Base-by-base conservation (phyloP, 2,797 vertebrate species). In the Protosalanx chinensis region DNA sequence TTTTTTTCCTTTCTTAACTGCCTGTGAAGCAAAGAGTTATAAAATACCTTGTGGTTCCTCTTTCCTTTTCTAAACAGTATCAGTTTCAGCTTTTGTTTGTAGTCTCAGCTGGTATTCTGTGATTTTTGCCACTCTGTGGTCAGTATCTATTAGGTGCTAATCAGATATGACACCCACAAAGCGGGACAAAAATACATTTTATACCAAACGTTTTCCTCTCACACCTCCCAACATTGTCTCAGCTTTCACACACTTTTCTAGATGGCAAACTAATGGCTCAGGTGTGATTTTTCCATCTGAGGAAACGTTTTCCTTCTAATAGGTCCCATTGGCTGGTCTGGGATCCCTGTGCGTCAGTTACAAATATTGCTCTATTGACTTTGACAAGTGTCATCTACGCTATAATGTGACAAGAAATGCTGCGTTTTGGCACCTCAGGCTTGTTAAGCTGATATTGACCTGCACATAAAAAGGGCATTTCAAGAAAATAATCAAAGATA, bases 231-330 rank as follows among this genome's bases (percentile, higher is more conserved):
- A 75, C 67, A 68, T 72, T 80, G 83, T 80, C 74, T 77, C 37
- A 68, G 73, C 67, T 71, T 84, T 79, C 80, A 58, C 78, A 75
- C 67, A 41, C 64, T 59, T 71, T 65, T 49, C 79, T 53, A 72
- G 58, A 75, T 69, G 68, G 76, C 56, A 63, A 70, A 16, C 46
- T 75, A 75, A 66, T 27, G 76, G 68, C 41, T 79, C 81, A 84
- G 85, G 82, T 86, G 82, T 68, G 78, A 81, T 86, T 88, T 84
- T 88, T 74, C 81, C 81, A 73, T 79, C 57, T 71, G 65, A 68
- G 75, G 80, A 80, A 86, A 82, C 68, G 79, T 81, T 83, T 85
- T 86, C 74, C 80, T 79, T 79, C 76, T 75, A 84, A 82, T 79
- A 79, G 71, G 75, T 83, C 81, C 79, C 68, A 75, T 70, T 78